Percentiles rank a stretch among this genome's conserved stretches.
phyloP scores from a whole-genome alignment of 2,113 vertebrate genomes.

The Psilopsiagon aurifrons region DNA sequence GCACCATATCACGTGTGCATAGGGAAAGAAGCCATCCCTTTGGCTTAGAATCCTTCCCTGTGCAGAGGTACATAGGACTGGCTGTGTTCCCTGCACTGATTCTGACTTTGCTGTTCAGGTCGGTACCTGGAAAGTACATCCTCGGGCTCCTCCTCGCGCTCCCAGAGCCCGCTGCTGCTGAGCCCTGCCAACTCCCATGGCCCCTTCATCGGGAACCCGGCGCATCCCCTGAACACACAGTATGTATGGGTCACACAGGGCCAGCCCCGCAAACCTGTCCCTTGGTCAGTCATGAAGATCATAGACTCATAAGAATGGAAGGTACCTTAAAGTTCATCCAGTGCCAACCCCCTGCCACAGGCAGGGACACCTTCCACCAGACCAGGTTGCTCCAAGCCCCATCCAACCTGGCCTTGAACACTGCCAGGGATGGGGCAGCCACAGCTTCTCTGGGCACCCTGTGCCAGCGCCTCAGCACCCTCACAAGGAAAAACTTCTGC shows the following conservation, averaged over 20 bases:
- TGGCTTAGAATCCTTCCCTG: fast-evolving
- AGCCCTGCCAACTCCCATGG: constrained; percentile 83
- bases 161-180: constrained; percentile 86
- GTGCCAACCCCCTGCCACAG: fast-evolving
- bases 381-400: neutral
- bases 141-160: constrained; percentile 87
- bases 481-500: no score
- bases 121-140: constrained; percentile 88
- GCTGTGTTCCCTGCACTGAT: neutral
- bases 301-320: neutral
- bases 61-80: neutral
- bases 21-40: neutral
- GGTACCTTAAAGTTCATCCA: neutral
- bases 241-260: neutral
- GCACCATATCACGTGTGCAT: fast-evolving
- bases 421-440: no score
- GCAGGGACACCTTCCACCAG: neutral
- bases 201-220: constrained; percentile 65
- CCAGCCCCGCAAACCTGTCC: fast-evolving
- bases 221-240: constrained; percentile 71
- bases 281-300: neutral
- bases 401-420: no score
- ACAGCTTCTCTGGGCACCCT: no score
- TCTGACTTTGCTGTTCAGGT: constrained; percentile 61
- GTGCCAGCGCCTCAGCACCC: no score